Base-by-base conservation (phyloP, 2,797 vertebrate genomes). In the Hoplostethus mediterraneus region DNA sequence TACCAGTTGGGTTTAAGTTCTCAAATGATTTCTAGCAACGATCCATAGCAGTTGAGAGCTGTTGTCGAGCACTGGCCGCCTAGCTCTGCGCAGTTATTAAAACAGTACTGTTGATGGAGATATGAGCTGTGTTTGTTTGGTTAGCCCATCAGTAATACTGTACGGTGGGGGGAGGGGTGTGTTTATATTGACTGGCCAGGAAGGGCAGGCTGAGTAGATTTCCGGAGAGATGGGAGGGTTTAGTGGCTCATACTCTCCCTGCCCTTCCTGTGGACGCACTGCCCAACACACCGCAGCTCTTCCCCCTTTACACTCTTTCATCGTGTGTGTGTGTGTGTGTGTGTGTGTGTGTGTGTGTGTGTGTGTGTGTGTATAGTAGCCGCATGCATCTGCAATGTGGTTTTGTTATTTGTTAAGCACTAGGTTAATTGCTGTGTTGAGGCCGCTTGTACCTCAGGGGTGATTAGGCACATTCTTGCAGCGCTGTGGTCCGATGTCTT, bases 171-270 rank as follows among this genome's bases (percentile, higher is more conserved):
- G 71, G 52, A 51, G 73, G 57, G 76, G 40, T 73, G 55, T 94
- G 92, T 94, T 91, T 92, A 92, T 75, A 58, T 80, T 88, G 68
- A 79, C 48, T 59, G 57, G 67, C 48, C 89, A 93, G 93, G 94
- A 94, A 93, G 90, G 91, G 92, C 87, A 89, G 90, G 73, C 85
- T 80, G 77, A 69, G 68, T 83, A 71, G 82, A 91, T 95, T 93
- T 93, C 92, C 89, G 83, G 85, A 65, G 89, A 79, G 85, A 92
- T 92, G 86, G 84, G 85, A 87, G 88, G 75, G 52, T 75, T 84
- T 73, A 57, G 68, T 53, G 63, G 71, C 74, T 88, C 71, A 85
- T 84, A 84, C 88, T 87, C 81, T 80, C 89, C 85, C 81, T 85
- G 82, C 88, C 87, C 92, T 94, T 94, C 93, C 94, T 93, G 88